Base-by-base conservation (phyloP, 30 jellyfish, hydroid and myxozoan genomes). In the Mastigias papua region DNA sequence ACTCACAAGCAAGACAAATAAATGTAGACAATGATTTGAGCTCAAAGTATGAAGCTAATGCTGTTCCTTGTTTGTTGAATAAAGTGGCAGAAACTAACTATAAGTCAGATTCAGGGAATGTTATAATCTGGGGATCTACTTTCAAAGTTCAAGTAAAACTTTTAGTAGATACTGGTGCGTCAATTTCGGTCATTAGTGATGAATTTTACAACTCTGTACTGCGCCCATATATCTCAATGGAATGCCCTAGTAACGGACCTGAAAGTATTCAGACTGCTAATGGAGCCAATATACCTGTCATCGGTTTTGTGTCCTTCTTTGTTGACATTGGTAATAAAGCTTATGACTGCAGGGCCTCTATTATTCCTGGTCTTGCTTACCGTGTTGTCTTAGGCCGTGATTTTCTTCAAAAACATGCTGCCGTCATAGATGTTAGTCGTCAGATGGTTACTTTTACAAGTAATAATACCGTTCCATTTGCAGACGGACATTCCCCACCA, bases 101-200 rank as follows among this genome's bases (percentile, higher is more conserved):
- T 19, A 61, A 26, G 8, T 46, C 16, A 19, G 21, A 10, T 19
- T 19, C 20, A 0, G 1, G 22, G 27, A 73, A 73, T 6, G 69
- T 73, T 31, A 33, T 31, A 11, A 33, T 73, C 27, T 73, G 31
- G 31, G 69, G 84, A n/a, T n/a, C 15, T 1, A 58, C 0, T 34
- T 73, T 28, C 1, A 0, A 25, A 73, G 50, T 23, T 62, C 13
- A 46, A 73, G 42, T n/a, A 35, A 4, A 20, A 28, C 48, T 73
- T 1, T 46, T 71, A 31, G 66, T 71, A 5, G 82, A 71, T 28
- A 71, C 82, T 3, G 82, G 82, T 33, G 84, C 84, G 22, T 50
- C 54, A 16, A 32, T 68, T 8, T 16, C 51, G 13, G 79, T 31
- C 28, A 31, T 68, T 4, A 68, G 79, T 32, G 54, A 68, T 13